phyloP scores from a whole-genome alignment of 2,888 invertebrate genomes.

The Trissonchulus latispiculum region DNA sequence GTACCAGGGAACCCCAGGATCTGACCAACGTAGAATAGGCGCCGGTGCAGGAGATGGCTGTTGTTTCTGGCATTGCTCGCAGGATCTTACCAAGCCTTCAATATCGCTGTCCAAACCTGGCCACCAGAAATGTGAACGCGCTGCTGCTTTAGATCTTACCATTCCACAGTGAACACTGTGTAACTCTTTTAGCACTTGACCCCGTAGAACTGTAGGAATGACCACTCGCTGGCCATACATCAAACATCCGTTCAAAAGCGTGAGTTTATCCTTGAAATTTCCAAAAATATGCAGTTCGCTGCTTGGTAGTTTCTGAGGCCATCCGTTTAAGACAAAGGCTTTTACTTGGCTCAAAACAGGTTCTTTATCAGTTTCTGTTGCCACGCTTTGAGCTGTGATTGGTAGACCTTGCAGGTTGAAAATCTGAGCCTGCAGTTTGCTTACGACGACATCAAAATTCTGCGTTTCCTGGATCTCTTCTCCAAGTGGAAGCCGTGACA shows the following conservation, averaged over 20 bases:
- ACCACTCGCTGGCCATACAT: constrained; percentile 11
- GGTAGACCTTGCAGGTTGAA: no score
- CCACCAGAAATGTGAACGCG: neutral
- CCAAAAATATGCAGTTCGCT: neutral
- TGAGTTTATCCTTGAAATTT: neutral
- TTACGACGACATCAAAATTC: no score
- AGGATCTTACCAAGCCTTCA: neutral
- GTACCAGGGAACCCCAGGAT: constrained; percentile 26
- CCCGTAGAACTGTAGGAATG: neutral
- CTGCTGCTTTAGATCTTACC: neutral
- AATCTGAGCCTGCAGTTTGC: no score
- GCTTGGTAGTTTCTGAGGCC: neutral
- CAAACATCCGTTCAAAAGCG: constrained; percentile 28
- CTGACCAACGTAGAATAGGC: constrained; percentile 36
- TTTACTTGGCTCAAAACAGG: neutral
- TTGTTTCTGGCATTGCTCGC: neutral
- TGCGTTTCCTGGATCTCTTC: constrained; percentile 7
- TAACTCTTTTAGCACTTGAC: neutral
- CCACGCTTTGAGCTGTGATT: no score
- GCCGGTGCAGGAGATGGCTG: constrained; percentile 28
- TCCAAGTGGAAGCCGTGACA: constrained; percentile 26
- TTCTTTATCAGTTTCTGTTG: constrained; percentile 3
- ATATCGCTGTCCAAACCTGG: constrained; percentile 2
- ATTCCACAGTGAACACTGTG: constrained; percentile 7
- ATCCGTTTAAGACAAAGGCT: neutral